phyloP scores from a whole-genome alignment of 1,140 invertebrate genomes.

The Leptoteleia sp. region DNA sequence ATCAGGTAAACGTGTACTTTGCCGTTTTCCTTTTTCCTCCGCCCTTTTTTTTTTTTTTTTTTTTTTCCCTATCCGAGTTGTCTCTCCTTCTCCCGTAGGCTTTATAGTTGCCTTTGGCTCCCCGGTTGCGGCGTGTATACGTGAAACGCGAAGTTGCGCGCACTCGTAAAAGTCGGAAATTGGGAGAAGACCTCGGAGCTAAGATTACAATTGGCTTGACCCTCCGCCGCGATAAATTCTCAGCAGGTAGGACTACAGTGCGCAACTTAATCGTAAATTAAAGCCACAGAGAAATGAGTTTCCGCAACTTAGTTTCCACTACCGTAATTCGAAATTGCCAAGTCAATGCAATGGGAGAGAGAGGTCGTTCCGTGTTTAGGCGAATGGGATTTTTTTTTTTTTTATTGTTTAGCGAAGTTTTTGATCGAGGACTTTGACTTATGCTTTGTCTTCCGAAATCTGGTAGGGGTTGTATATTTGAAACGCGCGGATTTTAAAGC shows the following conservation, averaged over 20 bases:
- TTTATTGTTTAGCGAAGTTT: slow-evolving; percentile 25
- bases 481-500: no score
- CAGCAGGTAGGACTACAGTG: slow-evolving; percentile 59
- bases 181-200: slow-evolving; percentile 61
- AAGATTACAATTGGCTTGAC: slow-evolving; percentile 68
- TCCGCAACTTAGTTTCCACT: slow-evolving; percentile 63
- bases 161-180: slow-evolving; percentile 64
- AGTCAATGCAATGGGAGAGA: slow-evolving; percentile 46
- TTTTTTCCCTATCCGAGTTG: slow-evolving; percentile 1
- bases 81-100: slow-evolving; percentile 42
- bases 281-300: slow-evolving; percentile 67
- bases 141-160: slow-evolving; percentile 47
- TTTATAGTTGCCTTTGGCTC: slow-evolving; percentile 46
- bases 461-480: neutral
- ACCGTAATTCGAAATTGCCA: slow-evolving; percentile 61
- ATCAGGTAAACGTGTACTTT: slow-evolving; percentile 46
- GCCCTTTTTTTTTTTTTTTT: slow-evolving; percentile 20
- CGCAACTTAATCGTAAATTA: slow-evolving; percentile 68
- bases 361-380: slow-evolving; percentile 47
- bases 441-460: slow-evolving; percentile 19
- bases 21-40: slow-evolving; percentile 22
- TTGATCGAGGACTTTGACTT: slow-evolving; percentile 21
- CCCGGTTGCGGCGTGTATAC: slow-evolving; percentile 15
- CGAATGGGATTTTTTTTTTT: slow-evolving; percentile 34
- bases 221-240: slow-evolving; percentile 65